A percentile compares a stretch with the other conserved stretches of the same genome.
Evolutionary conservation across 2,113 vertebrate genomes (phyloP).

Genomic region (Vidua chalybeata): DNA sequence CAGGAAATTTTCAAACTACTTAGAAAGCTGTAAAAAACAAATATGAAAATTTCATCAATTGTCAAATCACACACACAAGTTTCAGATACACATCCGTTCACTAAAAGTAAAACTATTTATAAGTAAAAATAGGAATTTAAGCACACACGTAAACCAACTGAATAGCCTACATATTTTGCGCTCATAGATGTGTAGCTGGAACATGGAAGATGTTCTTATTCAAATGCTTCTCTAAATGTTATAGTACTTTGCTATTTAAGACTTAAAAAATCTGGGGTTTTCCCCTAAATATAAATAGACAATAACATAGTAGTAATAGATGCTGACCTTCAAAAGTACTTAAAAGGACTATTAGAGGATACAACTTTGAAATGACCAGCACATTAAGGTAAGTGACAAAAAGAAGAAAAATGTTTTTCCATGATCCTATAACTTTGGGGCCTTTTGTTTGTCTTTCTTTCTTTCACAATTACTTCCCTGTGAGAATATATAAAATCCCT

Average conservation of each 20-base stretch:
- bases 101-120: neutral
- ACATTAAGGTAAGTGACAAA: neutral
- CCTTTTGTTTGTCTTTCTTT: neutral
- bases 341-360: neutral
- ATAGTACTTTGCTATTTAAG: neutral
- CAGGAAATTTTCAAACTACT: neutral
- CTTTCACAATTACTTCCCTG: neutral
- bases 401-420: neutral
- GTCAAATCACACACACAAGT: neutral
- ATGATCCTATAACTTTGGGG: neutral
- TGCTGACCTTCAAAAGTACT: neutral
- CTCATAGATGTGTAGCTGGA: neutral
- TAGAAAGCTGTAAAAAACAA: neutral
- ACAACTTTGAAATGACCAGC: neutral
- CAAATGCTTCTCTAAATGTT: neutral
- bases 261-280: fast-evolving
- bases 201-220: neutral
- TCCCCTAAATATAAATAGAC: neutral
- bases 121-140: neutral
- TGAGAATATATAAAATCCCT: neutral
- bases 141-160: neutral
- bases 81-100: neutral
- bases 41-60: neutral
- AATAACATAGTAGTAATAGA: neutral
- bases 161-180: neutral